phyloP scores from a whole-genome alignment of 2,888 invertebrate species.

The Drosophila setosimentum region DNA sequence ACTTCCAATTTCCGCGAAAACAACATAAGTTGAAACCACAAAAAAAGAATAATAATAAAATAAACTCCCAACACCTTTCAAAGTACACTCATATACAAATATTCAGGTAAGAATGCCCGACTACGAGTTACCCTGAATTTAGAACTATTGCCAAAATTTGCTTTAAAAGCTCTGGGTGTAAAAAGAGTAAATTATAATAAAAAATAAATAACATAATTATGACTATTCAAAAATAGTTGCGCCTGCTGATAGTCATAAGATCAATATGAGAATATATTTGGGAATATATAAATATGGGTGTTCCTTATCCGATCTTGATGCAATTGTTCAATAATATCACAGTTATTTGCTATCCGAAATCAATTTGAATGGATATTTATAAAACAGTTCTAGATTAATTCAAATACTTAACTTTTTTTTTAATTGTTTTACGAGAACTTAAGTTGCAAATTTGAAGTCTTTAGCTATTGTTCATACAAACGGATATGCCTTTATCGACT shows the following conservation, averaged over 20 bases:
- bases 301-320: not conserved
- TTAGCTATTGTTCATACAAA: accelerated
- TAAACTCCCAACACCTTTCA: constrained; percentile 17
- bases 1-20: constrained; percentile 54
- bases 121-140: not conserved
- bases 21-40: constrained; percentile 25
- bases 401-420: too few species aligned
- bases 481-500: not conserved
- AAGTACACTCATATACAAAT: constrained; percentile 24
- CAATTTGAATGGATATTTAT: not conserved
- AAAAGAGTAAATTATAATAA: not conserved
- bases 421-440: too few species aligned
- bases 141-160: not conserved
- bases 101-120: not conserved
- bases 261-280: not conserved
- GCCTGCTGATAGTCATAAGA: not conserved
- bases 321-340: not conserved
- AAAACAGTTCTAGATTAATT: not conserved
- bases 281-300: too few species aligned
- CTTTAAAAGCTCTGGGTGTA: not conserved
- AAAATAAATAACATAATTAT: not conserved
- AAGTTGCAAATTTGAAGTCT: not conserved
- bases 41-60: constrained; percentile 5
- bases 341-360: not conserved
- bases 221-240: not conserved